Conservation (phyloP, 2,113 vertebrate species). For the Psilopogon haemacephalus region DNA sequence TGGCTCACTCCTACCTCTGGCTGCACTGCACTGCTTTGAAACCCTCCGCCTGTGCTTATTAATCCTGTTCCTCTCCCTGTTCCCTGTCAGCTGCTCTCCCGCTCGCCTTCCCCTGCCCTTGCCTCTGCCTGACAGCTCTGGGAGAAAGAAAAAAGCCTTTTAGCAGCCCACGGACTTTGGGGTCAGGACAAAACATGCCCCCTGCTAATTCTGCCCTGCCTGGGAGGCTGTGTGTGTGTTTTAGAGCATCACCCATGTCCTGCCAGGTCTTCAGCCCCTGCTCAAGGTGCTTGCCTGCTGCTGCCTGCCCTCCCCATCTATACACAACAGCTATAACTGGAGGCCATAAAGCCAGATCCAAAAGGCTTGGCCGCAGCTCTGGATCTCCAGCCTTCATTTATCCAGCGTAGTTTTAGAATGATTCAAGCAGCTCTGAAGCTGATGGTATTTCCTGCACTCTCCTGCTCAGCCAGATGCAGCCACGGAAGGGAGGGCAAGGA, state of each 20-base stretch:
- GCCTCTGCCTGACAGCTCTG: not conserved
- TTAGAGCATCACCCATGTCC: accelerated
- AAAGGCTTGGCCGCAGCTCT: conserved; percentile 6
- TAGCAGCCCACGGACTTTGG: not conserved
- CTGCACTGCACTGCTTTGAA: not conserved
- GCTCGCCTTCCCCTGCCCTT: not conserved
- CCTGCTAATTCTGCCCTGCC: not conserved
- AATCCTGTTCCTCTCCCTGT: not conserved
- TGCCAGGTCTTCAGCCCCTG: not conserved
- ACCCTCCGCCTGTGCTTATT: conserved; percentile 25
- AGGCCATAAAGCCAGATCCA: not conserved
- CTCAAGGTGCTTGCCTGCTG: not conserved
- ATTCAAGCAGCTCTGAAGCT: conserved; percentile 39
- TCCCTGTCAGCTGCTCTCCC: not conserved
- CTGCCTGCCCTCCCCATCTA: not conserved
- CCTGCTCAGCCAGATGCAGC: conserved; percentile 8
- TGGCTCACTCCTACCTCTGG: not conserved
- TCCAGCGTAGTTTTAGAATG: conserved; percentile 21
- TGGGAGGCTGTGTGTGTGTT: not conserved
- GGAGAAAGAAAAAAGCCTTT: not conserved
- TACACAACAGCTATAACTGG: not conserved
- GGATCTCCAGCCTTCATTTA: not conserved
- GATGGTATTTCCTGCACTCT: conserved; percentile 58
- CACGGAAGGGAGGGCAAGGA: not conserved
- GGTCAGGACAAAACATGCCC: not conserved